phyloP scores from a whole-genome alignment of 2,113 vertebrate species.

The Dicentrarchus labrax region DNA sequence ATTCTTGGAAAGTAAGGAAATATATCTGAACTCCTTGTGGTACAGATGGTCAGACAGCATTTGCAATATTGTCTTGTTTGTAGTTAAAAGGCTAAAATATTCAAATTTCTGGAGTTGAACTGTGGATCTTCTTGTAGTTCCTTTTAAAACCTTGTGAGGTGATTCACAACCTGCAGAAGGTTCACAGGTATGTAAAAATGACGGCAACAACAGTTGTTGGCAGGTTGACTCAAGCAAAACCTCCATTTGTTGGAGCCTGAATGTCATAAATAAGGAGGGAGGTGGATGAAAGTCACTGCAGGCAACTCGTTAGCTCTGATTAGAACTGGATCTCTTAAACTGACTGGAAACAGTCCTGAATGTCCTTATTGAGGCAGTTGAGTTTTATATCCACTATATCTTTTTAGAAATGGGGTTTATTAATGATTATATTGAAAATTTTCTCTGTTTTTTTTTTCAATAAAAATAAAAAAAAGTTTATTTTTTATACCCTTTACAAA shows the following conservation, averaged over 20 bases:
- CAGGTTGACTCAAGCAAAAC: not conserved
- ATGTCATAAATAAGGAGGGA: not conserved
- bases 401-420: not conserved
- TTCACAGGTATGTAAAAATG: not conserved
- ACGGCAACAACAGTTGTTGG: not conserved
- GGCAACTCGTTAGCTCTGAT: constrained; percentile 6
- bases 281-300: not conserved
- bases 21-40: not conserved
- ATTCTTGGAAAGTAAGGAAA: too few species aligned
- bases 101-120: not conserved
- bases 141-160: not conserved
- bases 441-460: not conserved
- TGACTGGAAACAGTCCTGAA: not conserved
- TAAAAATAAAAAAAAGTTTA: too few species aligned
- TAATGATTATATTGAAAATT: not conserved
- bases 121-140: not conserved
- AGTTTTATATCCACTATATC: not conserved
- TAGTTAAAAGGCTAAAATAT: not conserved
- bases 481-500: too few species aligned
- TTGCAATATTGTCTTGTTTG: not conserved
- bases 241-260: not conserved
- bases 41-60: not conserved
- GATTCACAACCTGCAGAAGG: not conserved
- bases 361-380: not conserved
- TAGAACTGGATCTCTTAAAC: not conserved